Conservation (phyloP, 2,797 vertebrate species). For the Myripristis murdjan region DNA sequence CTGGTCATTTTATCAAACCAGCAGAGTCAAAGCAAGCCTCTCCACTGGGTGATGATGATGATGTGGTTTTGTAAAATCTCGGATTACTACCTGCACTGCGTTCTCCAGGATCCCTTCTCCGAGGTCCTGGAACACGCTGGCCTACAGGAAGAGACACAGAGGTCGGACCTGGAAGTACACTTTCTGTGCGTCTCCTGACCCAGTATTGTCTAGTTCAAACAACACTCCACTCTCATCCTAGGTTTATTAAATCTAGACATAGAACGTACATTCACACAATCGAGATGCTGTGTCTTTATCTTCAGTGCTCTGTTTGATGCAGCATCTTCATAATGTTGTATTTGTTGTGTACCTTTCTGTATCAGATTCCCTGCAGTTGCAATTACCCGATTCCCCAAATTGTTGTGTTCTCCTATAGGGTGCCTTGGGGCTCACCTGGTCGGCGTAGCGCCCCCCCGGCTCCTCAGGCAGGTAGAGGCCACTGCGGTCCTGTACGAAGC, state of each 20-base stretch:
- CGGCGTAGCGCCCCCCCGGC: conserved; percentile 82
- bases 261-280: not conserved
- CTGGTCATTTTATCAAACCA: not conserved
- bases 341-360: not conserved
- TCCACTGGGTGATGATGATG: too few species aligned
- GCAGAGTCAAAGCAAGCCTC: not conserved
- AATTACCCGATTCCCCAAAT: not conserved
- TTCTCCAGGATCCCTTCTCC: conserved; percentile 88
- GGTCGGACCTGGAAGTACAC: too few species aligned
- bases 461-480: conserved; percentile 84
- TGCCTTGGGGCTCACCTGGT: conserved; percentile 71
- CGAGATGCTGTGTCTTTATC: not conserved
- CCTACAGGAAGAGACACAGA: conserved; percentile 75
- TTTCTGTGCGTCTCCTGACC: too few species aligned
- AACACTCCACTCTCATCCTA: not conserved
- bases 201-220: not conserved
- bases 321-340: not conserved
- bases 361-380: not conserved
- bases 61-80: too few species aligned
- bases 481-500: conserved; percentile 80
- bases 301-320: not conserved
- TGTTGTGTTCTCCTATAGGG: not conserved
- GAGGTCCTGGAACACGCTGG: conserved; percentile 85
- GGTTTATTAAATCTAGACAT: not conserved
- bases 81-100: conserved; percentile 80